Base-by-base conservation (phyloP, 1,140 invertebrate species). In the Subanguina moxae region DNA sequence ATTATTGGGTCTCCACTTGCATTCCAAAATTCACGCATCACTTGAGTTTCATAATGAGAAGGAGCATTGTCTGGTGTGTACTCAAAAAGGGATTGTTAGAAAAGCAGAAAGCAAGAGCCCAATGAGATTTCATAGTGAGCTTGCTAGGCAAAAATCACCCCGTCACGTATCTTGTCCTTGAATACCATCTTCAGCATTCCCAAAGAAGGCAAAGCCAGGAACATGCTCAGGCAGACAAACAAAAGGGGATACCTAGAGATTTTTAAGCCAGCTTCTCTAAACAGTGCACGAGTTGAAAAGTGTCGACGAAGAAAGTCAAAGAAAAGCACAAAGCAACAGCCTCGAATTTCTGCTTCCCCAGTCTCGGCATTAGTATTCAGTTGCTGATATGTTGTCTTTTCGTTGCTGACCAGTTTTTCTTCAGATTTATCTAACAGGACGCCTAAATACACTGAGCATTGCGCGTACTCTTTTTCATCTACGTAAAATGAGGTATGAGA, bases 31-130 rank as follows among this genome's bases (percentile, higher is more conserved):
- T 78, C 74, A 23, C 71, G 62, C n/a, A 81, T 67, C 23, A 78
- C 69, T 38, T 71, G 62, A n/a, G 75, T 80, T 62, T 78, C 76
- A 57, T 81, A 66, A 5, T 77, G 59, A 0, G 76, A 78, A 32
- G 64, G 62, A 1, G 76, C 76, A 63, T 67, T 78, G 19, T 59
- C 63, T 13, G 76, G 77, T 19, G 76, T 78, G 46, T 78, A 78
- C 1, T 52, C 8, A 25, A 52, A 52, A 11, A 5, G 32, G 11
- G 32, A 38, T 5, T 38, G 11, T 38, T 3, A 38, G 3, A 38
- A 38, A 38, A 11, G 32, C 32, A 38, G 32, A 38, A 38, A 38
- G 3, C 3, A 11, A 38, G 32, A 38, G 32, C 3, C 3, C 32
- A 38, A 38, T 11, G 32, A 38, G 32, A 38, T 3, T 3, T 3